Conservation (phyloP, 1,140 invertebrate genomes). For the Hormaphis cornu region DNA sequence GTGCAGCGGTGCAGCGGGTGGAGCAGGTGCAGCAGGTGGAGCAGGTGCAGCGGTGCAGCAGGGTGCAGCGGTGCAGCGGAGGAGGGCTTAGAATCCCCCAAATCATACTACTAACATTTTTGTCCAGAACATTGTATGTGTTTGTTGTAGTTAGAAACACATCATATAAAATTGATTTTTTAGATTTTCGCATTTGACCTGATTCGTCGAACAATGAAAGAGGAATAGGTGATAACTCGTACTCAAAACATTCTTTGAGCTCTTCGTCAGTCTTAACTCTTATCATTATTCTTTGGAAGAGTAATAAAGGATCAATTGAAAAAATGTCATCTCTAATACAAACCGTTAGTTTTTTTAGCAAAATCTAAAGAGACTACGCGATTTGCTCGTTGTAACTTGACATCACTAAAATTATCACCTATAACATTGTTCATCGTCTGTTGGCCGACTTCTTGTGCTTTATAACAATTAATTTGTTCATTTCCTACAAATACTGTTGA, state of each 20-base stretch:
- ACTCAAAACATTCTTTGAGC: slow-evolving; percentile 41
- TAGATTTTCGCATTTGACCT: slow-evolving; percentile 43
- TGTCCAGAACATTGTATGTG: not conserved
- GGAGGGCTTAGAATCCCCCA: no score
- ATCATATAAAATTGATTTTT: slow-evolving; percentile 41
- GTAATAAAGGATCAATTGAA: not conserved
- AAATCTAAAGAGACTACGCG: not conserved
- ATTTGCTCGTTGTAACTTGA: slow-evolving; percentile 8
- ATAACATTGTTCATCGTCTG: slow-evolving; percentile 37
- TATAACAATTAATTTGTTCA: slow-evolving; percentile 42
- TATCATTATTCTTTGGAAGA: slow-evolving; percentile 6
- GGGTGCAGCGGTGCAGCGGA: no score
- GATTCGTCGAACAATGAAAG: slow-evolving; percentile 41
- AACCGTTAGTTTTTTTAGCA: not conserved
- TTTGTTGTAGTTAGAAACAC: slow-evolving; percentile 33
- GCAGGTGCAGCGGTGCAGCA: no score
- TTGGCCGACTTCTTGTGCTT: slow-evolving; percentile 41
- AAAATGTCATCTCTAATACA: not conserved
- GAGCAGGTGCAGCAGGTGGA: no score
- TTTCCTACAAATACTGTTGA: slow-evolving; percentile 41
- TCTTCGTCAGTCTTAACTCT: slow-evolving; percentile 22
- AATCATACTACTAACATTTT: no score
- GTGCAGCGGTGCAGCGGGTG: no score
- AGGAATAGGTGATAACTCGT: slow-evolving; percentile 42
- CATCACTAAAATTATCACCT: not conserved